phyloP scores from a whole-genome alignment of 35 echinoderm and acorn worm species.

The Chiridota heheva region DNA sequence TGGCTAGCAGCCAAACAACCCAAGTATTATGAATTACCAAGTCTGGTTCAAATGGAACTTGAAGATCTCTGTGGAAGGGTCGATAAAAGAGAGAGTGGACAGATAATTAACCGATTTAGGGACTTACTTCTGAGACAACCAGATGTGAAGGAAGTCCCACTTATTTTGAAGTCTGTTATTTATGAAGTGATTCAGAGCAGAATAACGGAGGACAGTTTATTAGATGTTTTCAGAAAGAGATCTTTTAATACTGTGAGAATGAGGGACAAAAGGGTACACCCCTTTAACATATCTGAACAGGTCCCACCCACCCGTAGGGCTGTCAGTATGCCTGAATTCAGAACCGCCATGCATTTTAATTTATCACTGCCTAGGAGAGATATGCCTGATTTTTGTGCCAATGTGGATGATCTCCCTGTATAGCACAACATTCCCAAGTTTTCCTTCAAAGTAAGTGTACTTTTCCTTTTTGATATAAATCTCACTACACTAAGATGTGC shows the following conservation, averaged over 20 bases:
- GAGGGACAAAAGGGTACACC: conserved; percentile 65
- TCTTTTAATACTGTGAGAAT: conserved; percentile 58
- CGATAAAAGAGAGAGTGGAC: conserved; percentile 53
- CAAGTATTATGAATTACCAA: conserved; percentile 72
- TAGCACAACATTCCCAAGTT: too few relatives aligned
- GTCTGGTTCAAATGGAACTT: conserved; percentile 70
- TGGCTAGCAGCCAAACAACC: conserved; percentile 82
- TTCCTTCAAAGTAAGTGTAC: too few relatives aligned
- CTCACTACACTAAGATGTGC: too few relatives aligned
- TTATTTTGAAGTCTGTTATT: conserved; percentile 76
- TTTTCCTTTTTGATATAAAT: too few relatives aligned
- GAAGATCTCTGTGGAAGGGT: conserved; percentile 77
- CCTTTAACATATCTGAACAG: conserved; percentile 59
- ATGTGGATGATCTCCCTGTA: conserved; percentile 82
- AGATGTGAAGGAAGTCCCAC: conserved; percentile 72
- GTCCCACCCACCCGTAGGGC: conserved; percentile 57
- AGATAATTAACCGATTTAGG: conserved; percentile 66
- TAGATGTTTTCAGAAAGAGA: conserved; percentile 64
- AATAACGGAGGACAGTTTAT: conserved; percentile 65
- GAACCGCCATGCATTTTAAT: conserved; percentile 20
- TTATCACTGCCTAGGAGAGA: conserved; percentile 45
- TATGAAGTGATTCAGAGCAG: conserved; percentile 74
- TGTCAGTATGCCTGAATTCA: conserved; percentile 81
- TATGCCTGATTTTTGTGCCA: conserved; percentile 90
- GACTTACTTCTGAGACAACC: conserved; percentile 66